These are phyloP conservation scores for Physeter macrocephalus DNA, from an alignment of 2,113 vertebrate genomes.

Conservation along the genomic window DNA sequence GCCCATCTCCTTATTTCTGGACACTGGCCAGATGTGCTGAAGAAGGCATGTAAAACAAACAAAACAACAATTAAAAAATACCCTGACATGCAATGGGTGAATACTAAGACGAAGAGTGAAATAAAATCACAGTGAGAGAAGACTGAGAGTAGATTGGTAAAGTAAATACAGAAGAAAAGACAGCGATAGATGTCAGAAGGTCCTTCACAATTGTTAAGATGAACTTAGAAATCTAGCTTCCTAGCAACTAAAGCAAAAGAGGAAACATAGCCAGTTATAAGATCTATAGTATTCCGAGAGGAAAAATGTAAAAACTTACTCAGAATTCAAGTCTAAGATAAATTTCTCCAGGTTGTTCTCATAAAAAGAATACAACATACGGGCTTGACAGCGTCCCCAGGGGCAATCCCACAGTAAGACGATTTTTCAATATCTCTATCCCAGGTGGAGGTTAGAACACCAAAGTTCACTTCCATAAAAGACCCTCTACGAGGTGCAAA, in stretches of 20 bases:
- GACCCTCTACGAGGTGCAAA: fast-evolving
- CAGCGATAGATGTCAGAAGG: fast-evolving
- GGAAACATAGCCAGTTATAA: not conserved
- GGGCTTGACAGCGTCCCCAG: fast-evolving
- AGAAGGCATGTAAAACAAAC: not conserved
- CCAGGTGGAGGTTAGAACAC: not conserved
- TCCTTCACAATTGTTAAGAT: fast-evolving
- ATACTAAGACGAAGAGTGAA: not conserved
- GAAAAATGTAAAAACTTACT: not conserved
- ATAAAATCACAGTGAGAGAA: fast-evolving
- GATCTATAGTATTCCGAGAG: not conserved
- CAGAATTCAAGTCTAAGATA: not conserved
- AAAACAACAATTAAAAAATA: too few species aligned
- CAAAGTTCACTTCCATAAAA: not conserved
- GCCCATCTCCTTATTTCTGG: fast-evolving
- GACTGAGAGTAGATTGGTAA: fast-evolving
- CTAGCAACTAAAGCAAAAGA: not conserved
- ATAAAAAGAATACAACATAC: fast-evolving
- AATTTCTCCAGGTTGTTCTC: not conserved
- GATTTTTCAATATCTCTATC: fast-evolving
- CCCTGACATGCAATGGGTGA: fast-evolving
- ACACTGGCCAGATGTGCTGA: fast-evolving
- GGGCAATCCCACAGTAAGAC: fast-evolving
- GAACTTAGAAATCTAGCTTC: not conserved
- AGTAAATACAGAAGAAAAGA: not conserved